A percentile compares a stretch with the other conserved stretches of the same genome.
Evolutionary conservation across 2,113 vertebrate genomes (phyloP).

Genomic region (Caretta caretta): DNA sequence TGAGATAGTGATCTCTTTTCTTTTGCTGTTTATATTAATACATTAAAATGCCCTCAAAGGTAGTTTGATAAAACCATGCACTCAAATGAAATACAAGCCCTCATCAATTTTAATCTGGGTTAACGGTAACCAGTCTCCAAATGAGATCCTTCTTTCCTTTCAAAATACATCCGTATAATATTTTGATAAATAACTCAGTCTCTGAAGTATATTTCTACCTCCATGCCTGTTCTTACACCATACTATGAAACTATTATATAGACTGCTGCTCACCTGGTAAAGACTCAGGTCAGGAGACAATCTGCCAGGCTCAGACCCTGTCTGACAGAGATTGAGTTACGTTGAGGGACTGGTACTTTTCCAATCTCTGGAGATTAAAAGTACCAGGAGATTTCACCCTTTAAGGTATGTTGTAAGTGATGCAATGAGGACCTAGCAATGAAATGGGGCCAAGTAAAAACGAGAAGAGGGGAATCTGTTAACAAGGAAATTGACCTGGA

Average conservation of each 20-base stretch:
- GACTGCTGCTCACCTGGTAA: not conserved
- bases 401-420: not conserved
- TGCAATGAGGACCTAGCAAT: not conserved
- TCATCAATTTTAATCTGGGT: not conserved
- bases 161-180: not conserved
- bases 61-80: conserved; percentile 31
- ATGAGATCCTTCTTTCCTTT: conserved; percentile 10
- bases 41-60: conserved; percentile 4
- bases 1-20: conserved; percentile 23
- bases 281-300: not conserved
- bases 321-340: conserved; percentile 1
- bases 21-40: not conserved
- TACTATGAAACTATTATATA: not conserved
- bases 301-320: not conserved
- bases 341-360: conserved; percentile 9
- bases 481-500: not conserved
- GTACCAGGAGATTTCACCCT: not conserved
- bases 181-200: not conserved
- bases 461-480: not conserved
- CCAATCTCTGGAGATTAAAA: conserved; percentile 9
- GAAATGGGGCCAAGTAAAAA: conserved; percentile 5
- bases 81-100: not conserved
- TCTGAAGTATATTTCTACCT: not conserved
- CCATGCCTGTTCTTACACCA: not conserved
- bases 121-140: conserved; percentile 9